Percentiles rank a stretch among this genome's conserved stretches.
Conservation (phyloP, 2,797 vertebrate genomes). For the Rhyacichthys aspro region DNA sequence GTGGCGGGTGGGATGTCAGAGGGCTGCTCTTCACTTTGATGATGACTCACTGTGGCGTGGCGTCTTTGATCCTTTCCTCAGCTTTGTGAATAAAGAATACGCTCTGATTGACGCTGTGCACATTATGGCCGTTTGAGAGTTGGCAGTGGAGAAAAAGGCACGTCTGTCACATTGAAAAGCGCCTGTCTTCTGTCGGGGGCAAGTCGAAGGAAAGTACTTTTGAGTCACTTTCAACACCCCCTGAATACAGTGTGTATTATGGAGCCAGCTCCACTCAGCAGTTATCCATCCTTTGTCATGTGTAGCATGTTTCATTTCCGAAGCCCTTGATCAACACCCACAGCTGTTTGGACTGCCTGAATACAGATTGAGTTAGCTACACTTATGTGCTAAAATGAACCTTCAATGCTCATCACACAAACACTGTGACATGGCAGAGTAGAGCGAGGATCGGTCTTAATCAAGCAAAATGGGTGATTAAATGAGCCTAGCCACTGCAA, state of each 20-base stretch:
- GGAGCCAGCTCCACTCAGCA: slow-evolving; percentile 25
- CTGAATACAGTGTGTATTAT: slow-evolving; percentile 41
- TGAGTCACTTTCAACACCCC: slow-evolving; percentile 57
- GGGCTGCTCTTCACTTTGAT: slow-evolving; percentile 61
- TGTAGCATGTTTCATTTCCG: slow-evolving; percentile 45
- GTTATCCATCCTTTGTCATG: slow-evolving; percentile 43
- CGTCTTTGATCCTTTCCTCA: slow-evolving; percentile 68
- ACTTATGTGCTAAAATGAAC: slow-evolving; percentile 46
- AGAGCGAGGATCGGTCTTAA: slow-evolving; percentile 55
- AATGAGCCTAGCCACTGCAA: slow-evolving; percentile 49
- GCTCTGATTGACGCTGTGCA: slow-evolving; percentile 67
- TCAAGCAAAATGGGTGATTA: slow-evolving; percentile 59
- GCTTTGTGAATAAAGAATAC: slow-evolving; percentile 76
- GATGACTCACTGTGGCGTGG: slow-evolving; percentile 64
- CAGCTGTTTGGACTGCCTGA: slow-evolving; percentile 41
- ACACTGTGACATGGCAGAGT: slow-evolving; percentile 43
- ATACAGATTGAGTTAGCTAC: slow-evolving; percentile 55
- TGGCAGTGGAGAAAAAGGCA: slow-evolving; percentile 65
- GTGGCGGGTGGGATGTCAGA: slow-evolving; percentile 61
- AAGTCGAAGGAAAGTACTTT: slow-evolving; percentile 54
- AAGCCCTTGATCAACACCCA: slow-evolving; percentile 61
- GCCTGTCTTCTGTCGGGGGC: slow-evolving; percentile 40
- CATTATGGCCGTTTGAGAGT: slow-evolving; percentile 66
- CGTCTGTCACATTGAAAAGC: slow-evolving; percentile 66
- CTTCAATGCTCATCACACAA: slow-evolving; percentile 33